Evolutionary conservation across 2,797 vertebrate genomes (phyloP).

Genomic region (Pseudopleuronectes americanus): DNA sequence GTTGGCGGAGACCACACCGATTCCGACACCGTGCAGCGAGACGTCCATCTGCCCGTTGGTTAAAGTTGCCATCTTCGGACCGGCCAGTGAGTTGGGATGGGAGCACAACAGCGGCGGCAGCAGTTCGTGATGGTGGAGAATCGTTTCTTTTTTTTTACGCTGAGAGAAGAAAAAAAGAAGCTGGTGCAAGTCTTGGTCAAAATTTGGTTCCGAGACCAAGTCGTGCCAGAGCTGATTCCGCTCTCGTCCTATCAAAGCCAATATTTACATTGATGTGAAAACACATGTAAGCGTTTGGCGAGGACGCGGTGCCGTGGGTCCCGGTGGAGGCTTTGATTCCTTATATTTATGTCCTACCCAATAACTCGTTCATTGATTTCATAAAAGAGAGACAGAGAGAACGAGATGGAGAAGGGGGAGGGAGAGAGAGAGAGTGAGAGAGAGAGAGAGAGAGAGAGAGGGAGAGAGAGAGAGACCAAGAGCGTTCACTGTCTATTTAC

Average conservation of each 20-base stretch:
- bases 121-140: constrained; percentile 56
- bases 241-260: constrained; percentile 79
- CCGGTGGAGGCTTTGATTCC: constrained; percentile 82
- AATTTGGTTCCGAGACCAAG: constrained; percentile 75
- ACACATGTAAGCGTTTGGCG: constrained; percentile 81
- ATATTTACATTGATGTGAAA: constrained; percentile 82
- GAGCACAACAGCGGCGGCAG: constrained; percentile 49
- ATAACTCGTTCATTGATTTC: constrained; percentile 85
- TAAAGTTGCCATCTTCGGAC: constrained; percentile 98
- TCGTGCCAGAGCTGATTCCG: constrained; percentile 74
- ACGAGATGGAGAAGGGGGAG: constrained; percentile 54
- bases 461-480: constrained; percentile 71
- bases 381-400: constrained; percentile 77
- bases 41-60: constrained; percentile 99
- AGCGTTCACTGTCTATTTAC: constrained; percentile 85
- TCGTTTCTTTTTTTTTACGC: constrained; percentile 44
- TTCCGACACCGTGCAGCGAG: constrained; percentile 86
- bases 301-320: constrained; percentile 79
- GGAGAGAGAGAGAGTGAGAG: constrained; percentile 20
- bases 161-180: constrained; percentile 36
- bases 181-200: constrained; percentile 75
- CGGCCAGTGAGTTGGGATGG: constrained; percentile 78
- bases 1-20: constrained; percentile 90
- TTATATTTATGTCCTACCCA: constrained; percentile 82
- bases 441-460: constrained; percentile 30